Percentiles rank a stretch among this genome's conserved stretches.
These are phyloP conservation scores for Sarcophaga variegata DNA, from an alignment of 2,888 invertebrate species.

Conservation along the genomic window DNA sequence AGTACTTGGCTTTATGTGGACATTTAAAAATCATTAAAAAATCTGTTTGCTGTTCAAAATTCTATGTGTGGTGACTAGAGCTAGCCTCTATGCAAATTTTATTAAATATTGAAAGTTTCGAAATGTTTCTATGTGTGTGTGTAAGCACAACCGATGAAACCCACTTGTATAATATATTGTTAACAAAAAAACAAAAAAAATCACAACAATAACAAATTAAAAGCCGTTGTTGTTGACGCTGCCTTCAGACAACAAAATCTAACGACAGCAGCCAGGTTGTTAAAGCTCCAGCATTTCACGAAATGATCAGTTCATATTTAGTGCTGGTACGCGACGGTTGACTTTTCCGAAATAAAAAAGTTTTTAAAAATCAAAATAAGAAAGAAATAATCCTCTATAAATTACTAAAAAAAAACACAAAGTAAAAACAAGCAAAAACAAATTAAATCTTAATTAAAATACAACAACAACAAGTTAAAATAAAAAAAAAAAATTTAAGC, in stretches of 20 bases:
- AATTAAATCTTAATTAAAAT: constrained; percentile 34
- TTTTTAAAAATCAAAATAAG: constrained; percentile 10
- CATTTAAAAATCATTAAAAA: too few relatives aligned
- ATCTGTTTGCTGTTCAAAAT: too few relatives aligned
- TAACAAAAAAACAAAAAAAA: constrained; percentile 32
- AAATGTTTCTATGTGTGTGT: constrained; percentile 22
- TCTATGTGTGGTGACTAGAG: background rate
- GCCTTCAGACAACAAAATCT: constrained; percentile 42
- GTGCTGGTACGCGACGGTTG: constrained; percentile 80
- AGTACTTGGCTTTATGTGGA: too few relatives aligned
- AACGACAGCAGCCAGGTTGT: constrained; percentile 66
- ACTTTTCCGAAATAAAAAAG: constrained; percentile 67
- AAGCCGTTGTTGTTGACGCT: constrained; percentile 24
- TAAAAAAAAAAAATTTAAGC: constrained; percentile 30
- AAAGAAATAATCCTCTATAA: constrained; percentile 44
- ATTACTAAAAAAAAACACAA: constrained; percentile 36
- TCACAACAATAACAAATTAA: constrained; percentile 27
- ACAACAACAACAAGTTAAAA: constrained; percentile 26
- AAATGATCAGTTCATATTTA: constrained; percentile 80
- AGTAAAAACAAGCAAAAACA: constrained; percentile 20
- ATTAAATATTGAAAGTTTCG: constrained; percentile 31
- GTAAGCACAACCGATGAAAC: constrained; percentile 41
- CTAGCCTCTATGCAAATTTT: constrained; percentile 42
- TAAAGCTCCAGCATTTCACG: constrained; percentile 70
- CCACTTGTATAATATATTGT: constrained; percentile 57